Evolutionary conservation across 2,888 invertebrate genomes (phyloP).

Genomic region (Beris morrisii): DNA sequence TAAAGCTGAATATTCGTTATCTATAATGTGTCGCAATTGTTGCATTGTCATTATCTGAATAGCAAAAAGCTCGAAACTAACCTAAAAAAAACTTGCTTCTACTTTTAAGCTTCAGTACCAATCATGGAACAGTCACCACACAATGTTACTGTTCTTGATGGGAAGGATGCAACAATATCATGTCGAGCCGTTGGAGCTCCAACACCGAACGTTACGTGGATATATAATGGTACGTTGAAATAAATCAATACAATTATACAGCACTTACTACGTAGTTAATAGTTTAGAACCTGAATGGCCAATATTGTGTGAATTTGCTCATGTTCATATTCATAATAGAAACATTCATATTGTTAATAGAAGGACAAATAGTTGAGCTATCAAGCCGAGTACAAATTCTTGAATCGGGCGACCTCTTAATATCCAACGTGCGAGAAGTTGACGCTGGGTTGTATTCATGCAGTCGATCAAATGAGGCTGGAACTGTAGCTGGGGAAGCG

Average conservation of each 20-base stretch:
- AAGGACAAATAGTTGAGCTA: slow-evolving; percentile 64
- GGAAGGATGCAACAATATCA: slow-evolving; percentile 84
- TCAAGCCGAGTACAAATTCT: slow-evolving; percentile 81
- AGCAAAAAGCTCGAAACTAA: too few species aligned
- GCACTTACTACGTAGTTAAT: background rate
- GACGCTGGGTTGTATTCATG: slow-evolving; percentile 92
- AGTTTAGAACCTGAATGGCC: too few species aligned
- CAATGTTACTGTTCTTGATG: slow-evolving; percentile 88
- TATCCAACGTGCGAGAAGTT: slow-evolving; percentile 78
- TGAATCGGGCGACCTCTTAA: slow-evolving; percentile 84
- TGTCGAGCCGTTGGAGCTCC: slow-evolving; percentile 92
- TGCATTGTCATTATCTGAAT: too few species aligned
- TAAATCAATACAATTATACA: slow-evolving; percentile 10
- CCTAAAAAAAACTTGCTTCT: slow-evolving; percentile 47
- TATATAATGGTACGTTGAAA: slow-evolving; percentile 75
- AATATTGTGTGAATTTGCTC: too few species aligned
- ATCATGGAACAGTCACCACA: slow-evolving; percentile 81
- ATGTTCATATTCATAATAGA: too few species aligned
- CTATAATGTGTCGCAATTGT: too few species aligned
- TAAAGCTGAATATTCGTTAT: too few species aligned
- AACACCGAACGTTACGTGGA: slow-evolving; percentile 88
- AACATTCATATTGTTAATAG: slow-evolving; percentile 50
- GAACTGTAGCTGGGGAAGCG: slow-evolving; percentile 79
- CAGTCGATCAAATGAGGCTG: slow-evolving; percentile 85
- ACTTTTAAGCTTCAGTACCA: slow-evolving; percentile 75